Evolutionary conservation across 2,888 invertebrate genomes (phyloP).

Genomic region (Petrolisthes cinctipes): DNA sequence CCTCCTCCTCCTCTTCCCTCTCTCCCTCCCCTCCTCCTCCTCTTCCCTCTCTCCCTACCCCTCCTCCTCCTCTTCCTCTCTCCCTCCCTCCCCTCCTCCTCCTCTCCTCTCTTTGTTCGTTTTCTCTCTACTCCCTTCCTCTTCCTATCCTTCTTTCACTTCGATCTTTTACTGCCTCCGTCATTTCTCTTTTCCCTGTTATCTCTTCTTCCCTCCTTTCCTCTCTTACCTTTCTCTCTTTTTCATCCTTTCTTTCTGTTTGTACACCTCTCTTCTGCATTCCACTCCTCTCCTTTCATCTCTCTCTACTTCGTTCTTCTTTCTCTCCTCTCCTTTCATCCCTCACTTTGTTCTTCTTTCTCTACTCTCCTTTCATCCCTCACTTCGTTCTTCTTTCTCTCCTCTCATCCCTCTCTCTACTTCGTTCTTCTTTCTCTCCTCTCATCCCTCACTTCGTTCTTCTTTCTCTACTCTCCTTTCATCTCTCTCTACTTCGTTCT

Average conservation of each 20-base stretch:
- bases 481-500: neutral
- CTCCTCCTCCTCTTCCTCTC: neutral
- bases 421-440: neutral
- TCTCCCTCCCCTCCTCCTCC: neutral
- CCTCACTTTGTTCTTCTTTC: conserved; percentile 8
- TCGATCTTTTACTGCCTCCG: neutral
- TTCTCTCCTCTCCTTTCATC: conserved; percentile 3
- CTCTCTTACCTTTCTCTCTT: neutral
- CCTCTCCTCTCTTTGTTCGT: neutral
- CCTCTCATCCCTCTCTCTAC: neutral
- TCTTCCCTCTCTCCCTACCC: neutral
- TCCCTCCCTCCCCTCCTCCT: neutral
- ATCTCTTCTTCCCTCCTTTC: neutral
- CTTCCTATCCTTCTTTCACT: neutral
- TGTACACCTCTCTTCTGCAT: neutral
- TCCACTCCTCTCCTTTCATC: no score
- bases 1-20: neutral
- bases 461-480: neutral
- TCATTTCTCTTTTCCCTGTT: neutral
- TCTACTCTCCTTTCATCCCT: conserved; percentile 9
- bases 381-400: neutral
- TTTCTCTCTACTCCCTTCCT: conserved; percentile 12
- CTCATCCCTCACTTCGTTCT: neutral
- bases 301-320: no score
- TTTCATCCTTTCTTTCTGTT: neutral